A percentile compares a stretch with the other conserved stretches of the same genome.
Evolutionary conservation across 2,888 invertebrate genomes (phyloP).

Genomic region (Dioctria rufipes): DNA sequence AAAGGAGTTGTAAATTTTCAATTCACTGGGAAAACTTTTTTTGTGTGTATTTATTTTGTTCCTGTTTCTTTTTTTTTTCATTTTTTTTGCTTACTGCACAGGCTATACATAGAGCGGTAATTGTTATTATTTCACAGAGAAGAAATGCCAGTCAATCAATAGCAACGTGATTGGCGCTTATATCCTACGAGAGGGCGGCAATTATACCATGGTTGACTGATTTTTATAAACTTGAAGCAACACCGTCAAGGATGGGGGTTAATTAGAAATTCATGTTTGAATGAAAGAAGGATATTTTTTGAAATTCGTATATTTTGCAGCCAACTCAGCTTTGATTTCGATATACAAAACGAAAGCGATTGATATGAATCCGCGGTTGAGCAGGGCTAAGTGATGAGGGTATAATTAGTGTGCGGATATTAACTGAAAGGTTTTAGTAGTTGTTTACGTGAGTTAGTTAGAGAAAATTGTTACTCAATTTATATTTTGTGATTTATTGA

Average conservation of each 20-base stretch:
- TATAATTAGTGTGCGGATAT: not conserved
- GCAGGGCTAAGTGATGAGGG: too few species aligned
- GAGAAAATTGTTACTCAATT: too few species aligned
- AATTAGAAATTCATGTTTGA: slow-evolving; percentile 23
- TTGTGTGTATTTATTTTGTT: too few species aligned
- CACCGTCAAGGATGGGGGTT: slow-evolving; percentile 6
- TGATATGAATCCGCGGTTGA: not conserved
- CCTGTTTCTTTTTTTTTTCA: too few species aligned
- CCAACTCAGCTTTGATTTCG: not conserved
- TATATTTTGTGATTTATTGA: too few species aligned
- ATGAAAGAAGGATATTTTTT: not conserved
- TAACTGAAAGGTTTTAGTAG: too few species aligned
- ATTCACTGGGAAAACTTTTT: not conserved
- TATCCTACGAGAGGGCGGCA: not conserved
- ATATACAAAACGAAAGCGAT: not conserved
- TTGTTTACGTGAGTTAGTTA: too few species aligned
- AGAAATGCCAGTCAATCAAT: slow-evolving; percentile 21
- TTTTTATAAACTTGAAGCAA: slow-evolving; percentile 20
- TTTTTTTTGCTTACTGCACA: not conserved
- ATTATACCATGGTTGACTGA: slow-evolving; percentile 22
- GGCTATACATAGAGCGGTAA: not conserved
- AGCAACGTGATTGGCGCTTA: slow-evolving; percentile 12
- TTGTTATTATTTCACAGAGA: slow-evolving; percentile 12
- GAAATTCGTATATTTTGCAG: slow-evolving; percentile 13
- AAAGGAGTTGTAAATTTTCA: slow-evolving; percentile 27